A percentile compares a stretch with the other conserved stretches of the same genome.
Conservation (phyloP, 1,140 invertebrate species). For the Hormaphis cornu region DNA sequence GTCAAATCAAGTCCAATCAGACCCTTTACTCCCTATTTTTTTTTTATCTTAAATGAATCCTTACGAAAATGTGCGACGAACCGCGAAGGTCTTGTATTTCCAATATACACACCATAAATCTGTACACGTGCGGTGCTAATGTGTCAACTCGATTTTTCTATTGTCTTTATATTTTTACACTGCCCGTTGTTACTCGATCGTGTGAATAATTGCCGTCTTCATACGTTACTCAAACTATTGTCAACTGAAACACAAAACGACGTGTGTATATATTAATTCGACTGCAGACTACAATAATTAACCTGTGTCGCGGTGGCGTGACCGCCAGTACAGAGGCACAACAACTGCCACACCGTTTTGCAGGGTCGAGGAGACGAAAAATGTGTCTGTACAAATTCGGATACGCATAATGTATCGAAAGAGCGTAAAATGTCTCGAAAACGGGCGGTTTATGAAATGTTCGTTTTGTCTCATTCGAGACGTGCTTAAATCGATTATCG, state of each 20-base stretch:
- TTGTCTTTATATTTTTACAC: slow-evolving; percentile 7
- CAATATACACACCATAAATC: too few species aligned
- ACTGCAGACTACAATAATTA: neutral
- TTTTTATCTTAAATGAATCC: too few species aligned
- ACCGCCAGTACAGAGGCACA: too few species aligned
- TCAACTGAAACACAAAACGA: too few species aligned
- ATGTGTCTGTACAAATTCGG: too few species aligned
- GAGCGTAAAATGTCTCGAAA: neutral
- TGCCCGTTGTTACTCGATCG: neutral
- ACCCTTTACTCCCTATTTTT: neutral
- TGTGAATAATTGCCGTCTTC: slow-evolving; percentile 8
- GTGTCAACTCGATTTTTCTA: slow-evolving; percentile 4
- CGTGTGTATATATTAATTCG: neutral
- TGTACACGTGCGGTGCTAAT: neutral
- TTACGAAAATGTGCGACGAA: neutral
- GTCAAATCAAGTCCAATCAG: neutral
- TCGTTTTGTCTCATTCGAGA: neutral
- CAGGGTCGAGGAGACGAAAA: too few species aligned
- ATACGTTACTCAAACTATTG: too few species aligned
- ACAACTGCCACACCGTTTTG: too few species aligned
- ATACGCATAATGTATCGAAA: neutral
- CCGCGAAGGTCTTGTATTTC: neutral
- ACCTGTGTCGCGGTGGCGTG: too few species aligned
- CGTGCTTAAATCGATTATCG: too few species aligned
- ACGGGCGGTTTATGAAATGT: neutral